Conservation (phyloP, 2,888 invertebrate genomes). For the Anoplius nigerrimus region DNA sequence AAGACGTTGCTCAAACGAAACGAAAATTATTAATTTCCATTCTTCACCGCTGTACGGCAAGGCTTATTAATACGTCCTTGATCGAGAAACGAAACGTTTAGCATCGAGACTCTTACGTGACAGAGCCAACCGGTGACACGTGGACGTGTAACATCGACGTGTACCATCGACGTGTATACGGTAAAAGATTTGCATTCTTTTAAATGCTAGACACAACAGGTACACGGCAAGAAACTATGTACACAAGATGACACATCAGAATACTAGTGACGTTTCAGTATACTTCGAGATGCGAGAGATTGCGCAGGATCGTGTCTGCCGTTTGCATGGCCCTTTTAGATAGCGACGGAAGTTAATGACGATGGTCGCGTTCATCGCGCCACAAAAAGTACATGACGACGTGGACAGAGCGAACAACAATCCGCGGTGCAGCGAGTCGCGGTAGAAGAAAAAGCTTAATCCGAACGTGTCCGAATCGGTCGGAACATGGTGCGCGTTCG, state of each 20-base stretch:
- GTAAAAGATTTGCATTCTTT: constrained; percentile 31
- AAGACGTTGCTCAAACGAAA: no score
- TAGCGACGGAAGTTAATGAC: constrained; percentile 39
- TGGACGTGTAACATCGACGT: not conserved
- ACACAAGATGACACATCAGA: constrained; percentile 61
- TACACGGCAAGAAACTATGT: constrained; percentile 59
- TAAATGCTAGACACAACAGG: constrained; percentile 45
- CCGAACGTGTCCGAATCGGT: constrained; percentile 6
- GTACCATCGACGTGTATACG: constrained; percentile 17
- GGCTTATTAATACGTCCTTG: no score
- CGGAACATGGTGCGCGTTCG: not conserved
- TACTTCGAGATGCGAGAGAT: constrained; percentile 33
- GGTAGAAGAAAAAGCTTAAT: constrained; percentile 26
- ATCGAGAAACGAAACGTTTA: no score
- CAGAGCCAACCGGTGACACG: not conserved
- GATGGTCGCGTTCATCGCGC: constrained; percentile 51
- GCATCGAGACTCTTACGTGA: no score
- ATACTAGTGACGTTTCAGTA: constrained; percentile 57
- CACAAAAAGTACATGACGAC: constrained; percentile 38
- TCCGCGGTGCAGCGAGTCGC: no score
- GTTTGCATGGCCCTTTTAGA: constrained; percentile 35
- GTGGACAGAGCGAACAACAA: constrained; percentile 23
- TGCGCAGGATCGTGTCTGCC: constrained; percentile 19
- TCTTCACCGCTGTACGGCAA: no score
- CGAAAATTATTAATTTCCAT: no score